Evolutionary conservation across 2,797 vertebrate genomes (phyloP).

Genomic region (Eospalax fontanierii): DNA sequence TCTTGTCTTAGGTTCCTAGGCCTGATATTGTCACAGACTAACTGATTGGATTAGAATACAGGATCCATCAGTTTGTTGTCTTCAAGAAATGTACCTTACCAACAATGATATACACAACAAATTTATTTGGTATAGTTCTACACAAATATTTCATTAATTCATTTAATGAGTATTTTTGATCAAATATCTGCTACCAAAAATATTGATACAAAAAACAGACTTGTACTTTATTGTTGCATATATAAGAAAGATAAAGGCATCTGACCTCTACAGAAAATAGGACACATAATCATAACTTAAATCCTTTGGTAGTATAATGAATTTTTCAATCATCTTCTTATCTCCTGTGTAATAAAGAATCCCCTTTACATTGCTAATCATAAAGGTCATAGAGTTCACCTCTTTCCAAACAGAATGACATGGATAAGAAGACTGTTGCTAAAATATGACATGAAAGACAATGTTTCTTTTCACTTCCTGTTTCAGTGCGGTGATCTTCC

Average conservation of each 20-base stretch:
- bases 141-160: slow-evolving; percentile 28
- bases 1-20: too few relatives aligned
- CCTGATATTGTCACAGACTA: too few relatives aligned
- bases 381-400: slow-evolving; percentile 9
- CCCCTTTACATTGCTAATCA: not conserved
- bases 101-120: too few relatives aligned
- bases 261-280: not conserved
- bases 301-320: slow-evolving; percentile 4
- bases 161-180: slow-evolving; percentile 37
- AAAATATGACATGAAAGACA: not conserved
- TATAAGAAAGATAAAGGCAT: not conserved
- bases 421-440: not conserved
- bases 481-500: not conserved
- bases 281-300: slow-evolving; percentile 20
- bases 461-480: slow-evolving; percentile 11
- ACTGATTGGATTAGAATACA: too few relatives aligned
- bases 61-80: too few relatives aligned
- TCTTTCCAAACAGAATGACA: slow-evolving; percentile 35
- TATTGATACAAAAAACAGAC: not conserved
- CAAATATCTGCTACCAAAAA: not conserved
- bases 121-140: not conserved
- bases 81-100: too few relatives aligned
- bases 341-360: not conserved
- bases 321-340: not conserved
- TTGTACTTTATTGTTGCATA: slow-evolving; percentile 12